These are phyloP conservation scores for Notothenia rossii DNA, from an alignment of 2,113 vertebrate genomes.

Conservation along the genomic window DNA sequence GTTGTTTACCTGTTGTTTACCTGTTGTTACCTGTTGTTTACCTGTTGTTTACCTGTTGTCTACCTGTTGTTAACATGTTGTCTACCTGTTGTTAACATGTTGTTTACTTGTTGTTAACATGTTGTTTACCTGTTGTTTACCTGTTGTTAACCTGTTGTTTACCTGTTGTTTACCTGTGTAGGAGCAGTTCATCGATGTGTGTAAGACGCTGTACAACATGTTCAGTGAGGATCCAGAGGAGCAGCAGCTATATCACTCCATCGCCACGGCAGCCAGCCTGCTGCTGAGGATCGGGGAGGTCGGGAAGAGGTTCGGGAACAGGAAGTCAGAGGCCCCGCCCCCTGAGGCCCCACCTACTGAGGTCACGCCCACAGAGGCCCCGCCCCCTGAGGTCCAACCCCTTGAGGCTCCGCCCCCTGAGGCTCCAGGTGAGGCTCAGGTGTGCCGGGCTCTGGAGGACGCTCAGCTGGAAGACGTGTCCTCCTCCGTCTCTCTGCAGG, in stretches of 20 bases:
- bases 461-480: constrained; percentile 61
- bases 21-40: too few species aligned
- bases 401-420: constrained; percentile 20
- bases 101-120: too few species aligned
- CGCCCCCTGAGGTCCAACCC: neutral
- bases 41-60: too few species aligned
- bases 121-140: too few species aligned
- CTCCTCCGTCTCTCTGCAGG: constrained; percentile 84
- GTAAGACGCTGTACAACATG: constrained; percentile 99
- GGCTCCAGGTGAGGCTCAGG: constrained; percentile 52
- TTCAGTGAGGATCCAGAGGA: constrained; percentile 93
- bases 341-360: neutral
- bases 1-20: too few species aligned
- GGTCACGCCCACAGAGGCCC: neutral
- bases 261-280: constrained; percentile 96
- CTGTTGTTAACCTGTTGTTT: too few species aligned
- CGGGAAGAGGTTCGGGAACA: constrained; percentile 90
- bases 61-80: too few species aligned
- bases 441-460: constrained; percentile 73
- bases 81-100: too few species aligned
- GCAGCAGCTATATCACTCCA: constrained; percentile 95
- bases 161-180: constrained; percentile 54
- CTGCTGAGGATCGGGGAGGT: constrained; percentile 95
- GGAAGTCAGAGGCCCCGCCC: constrained; percentile 70
- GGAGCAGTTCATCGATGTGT: constrained; percentile 98